Evolutionary conservation across 1,140 invertebrate genomes (phyloP).

Genomic region (Leptinotarsa lineolata): DNA sequence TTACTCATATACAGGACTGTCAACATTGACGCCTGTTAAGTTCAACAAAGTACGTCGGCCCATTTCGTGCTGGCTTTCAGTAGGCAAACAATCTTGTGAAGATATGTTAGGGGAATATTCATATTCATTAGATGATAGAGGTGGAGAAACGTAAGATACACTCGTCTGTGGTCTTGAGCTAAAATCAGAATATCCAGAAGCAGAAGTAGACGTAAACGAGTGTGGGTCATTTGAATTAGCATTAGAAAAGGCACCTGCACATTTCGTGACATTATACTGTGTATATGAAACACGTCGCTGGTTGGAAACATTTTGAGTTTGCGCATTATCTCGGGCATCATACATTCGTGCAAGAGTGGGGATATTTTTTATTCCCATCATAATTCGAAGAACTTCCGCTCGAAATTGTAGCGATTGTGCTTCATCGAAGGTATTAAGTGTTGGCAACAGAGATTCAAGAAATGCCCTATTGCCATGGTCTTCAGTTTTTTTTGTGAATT

Average conservation of each 20-base stretch:
- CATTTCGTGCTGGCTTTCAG: slow-evolving; percentile 7
- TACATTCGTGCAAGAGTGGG: neutral
- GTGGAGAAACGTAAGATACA: slow-evolving; percentile 1
- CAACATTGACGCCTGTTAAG: slow-evolving; percentile 13
- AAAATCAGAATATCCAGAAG: slow-evolving; percentile 18
- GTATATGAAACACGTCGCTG: slow-evolving; percentile 14
- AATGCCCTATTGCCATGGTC: slow-evolving; percentile 8
- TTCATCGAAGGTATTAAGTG: slow-evolving; percentile 12
- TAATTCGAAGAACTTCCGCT: slow-evolving; percentile 9
- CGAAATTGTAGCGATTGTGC: slow-evolving; percentile 8
- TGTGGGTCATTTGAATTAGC: slow-evolving; percentile 1
- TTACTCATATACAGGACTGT: slow-evolving; percentile 1
- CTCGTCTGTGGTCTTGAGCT: slow-evolving; percentile 7
- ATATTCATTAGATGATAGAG: slow-evolving; percentile 14
- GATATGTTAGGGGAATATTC: slow-evolving; percentile 9
- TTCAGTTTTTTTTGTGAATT: neutral
- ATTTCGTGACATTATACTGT: slow-evolving; percentile 7
- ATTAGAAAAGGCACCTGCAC: slow-evolving; percentile 1
- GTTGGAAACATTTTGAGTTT: slow-evolving; percentile 9
- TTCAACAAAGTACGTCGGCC: slow-evolving; percentile 10
- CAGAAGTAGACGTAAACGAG: neutral
- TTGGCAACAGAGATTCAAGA: slow-evolving; percentile 14
- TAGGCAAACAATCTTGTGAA: slow-evolving; percentile 15
- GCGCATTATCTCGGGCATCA: slow-evolving; percentile 10
- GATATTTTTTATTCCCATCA: slow-evolving; percentile 9